A percentile compares a stretch with the other conserved stretches of the same genome.
phyloP scores from a whole-genome alignment of 37 sponge, comb jelly and placozoan species.

The Mnemiopsis leidyi region DNA sequence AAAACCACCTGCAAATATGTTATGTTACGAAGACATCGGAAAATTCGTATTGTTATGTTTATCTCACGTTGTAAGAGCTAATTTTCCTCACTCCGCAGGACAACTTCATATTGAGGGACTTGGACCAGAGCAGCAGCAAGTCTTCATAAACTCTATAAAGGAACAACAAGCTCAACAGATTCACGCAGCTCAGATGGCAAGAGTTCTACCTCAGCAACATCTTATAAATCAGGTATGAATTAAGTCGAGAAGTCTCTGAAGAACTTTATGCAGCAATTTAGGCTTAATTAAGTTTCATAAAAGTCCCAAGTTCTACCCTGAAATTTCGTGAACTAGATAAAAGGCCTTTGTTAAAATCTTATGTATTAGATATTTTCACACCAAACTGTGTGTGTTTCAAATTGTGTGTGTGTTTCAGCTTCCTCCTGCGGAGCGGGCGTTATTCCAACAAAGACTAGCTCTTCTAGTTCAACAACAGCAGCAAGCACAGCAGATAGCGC shows the following conservation, averaged over 20 bases:
- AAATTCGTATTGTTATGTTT: too few relatives aligned
- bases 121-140: constrained; percentile 57
- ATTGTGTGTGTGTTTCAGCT: neutral
- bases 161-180: constrained; percentile 55
- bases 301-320: too few relatives aligned
- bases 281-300: too few relatives aligned
- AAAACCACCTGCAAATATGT: neutral
- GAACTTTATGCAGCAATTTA: too few relatives aligned
- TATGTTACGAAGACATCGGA: too few relatives aligned
- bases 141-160: constrained; percentile 56
- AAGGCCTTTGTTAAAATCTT: too few relatives aligned
- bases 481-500: neutral
- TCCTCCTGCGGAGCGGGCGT: neutral
- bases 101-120: constrained; percentile 31
- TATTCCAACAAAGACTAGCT: constrained; percentile 30
- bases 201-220: constrained; percentile 33
- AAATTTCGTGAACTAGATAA: too few relatives aligned
- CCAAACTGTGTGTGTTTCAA: neutral
- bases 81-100: neutral
- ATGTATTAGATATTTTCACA: too few relatives aligned
- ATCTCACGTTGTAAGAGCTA: neutral
- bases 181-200: constrained; percentile 40
- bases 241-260: too few relatives aligned
- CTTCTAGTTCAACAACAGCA: constrained; percentile 37
- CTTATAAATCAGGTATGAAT: constrained; percentile 50